These are phyloP conservation scores for Drosophila emarginata DNA, from an alignment of 2,888 invertebrate genomes.

Conservation along the genomic window DNA sequence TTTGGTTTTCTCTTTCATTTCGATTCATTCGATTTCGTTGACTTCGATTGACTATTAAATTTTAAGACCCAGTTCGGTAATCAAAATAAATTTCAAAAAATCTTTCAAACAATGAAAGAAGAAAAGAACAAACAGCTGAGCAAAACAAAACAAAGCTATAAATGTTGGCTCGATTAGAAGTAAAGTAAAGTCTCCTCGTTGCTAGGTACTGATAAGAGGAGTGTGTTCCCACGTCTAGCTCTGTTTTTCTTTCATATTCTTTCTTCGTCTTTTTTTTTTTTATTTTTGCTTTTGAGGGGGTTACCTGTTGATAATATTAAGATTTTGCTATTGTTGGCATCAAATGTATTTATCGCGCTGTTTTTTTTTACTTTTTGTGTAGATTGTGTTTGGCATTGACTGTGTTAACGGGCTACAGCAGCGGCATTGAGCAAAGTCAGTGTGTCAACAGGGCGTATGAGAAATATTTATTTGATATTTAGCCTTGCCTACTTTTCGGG, in stretches of 20 bases:
- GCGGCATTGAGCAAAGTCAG: conserved; percentile 21
- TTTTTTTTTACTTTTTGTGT: background rate
- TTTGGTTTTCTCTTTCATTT: too few relatives aligned
- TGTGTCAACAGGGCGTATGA: conserved; percentile 41
- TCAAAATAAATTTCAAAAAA: background rate
- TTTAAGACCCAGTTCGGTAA: too few relatives aligned
- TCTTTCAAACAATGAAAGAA: too few relatives aligned
- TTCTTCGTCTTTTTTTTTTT: conserved; percentile 10
- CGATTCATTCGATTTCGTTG: too few relatives aligned
- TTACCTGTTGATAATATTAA: conserved; percentile 20
- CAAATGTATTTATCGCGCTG: conserved; percentile 1
- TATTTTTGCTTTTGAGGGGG: conserved; percentile 7
- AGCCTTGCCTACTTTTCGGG: conserved; percentile 50
- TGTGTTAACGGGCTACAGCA: background rate
- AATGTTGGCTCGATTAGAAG: background rate
- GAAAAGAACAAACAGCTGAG: background rate
- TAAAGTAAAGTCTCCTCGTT: conserved; percentile 13
- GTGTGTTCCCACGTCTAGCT: background rate
- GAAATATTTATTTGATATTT: conserved; percentile 1
- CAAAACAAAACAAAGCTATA: background rate
- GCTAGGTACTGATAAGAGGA: conserved; percentile 35
- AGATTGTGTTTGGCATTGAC: conserved; percentile 27
- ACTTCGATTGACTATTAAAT: too few relatives aligned
- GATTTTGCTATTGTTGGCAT: background rate
- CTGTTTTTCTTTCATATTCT: background rate